Percentiles rank a stretch among this genome's conserved stretches.
These are phyloP conservation scores for Cotesia typhae DNA, from an alignment of 1,140 invertebrate genomes.

Conservation along the genomic window DNA sequence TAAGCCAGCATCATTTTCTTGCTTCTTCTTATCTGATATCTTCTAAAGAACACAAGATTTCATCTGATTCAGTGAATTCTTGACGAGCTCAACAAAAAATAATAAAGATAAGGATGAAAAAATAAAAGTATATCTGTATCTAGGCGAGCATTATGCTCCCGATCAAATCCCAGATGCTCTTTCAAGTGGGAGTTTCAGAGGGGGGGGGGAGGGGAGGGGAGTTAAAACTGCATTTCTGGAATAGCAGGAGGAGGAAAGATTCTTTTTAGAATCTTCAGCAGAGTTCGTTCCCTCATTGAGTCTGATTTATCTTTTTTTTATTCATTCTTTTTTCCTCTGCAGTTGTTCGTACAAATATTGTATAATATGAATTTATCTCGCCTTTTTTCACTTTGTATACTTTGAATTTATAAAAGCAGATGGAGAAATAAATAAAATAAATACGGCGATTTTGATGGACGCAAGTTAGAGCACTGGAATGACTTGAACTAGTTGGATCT, in stretches of 20 bases:
- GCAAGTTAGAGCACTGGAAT: neutral
- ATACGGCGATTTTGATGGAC: constrained; percentile 5
- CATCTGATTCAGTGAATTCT: neutral
- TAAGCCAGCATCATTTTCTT: neutral
- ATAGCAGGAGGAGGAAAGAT: neutral
- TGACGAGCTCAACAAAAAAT: constrained; percentile 7
- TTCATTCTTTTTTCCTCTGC: neutral
- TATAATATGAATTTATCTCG: too few relatives aligned
- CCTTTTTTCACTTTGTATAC: too few relatives aligned
- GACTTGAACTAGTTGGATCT: constrained; percentile 12
- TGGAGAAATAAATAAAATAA: neutral
- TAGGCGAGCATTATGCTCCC: constrained; percentile 17
- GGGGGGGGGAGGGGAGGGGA: too few relatives aligned
- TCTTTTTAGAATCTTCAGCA: neutral
- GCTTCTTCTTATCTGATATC: neutral
- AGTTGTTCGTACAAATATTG: neutral
- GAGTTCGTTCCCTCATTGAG: constrained; percentile 1
- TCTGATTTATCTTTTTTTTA: constrained; percentile 4
- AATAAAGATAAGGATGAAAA: neutral
- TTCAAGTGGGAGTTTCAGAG: constrained; percentile 1
- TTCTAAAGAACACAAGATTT: too few relatives aligned
- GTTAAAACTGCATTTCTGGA: constrained; percentile 9
- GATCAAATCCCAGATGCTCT: constrained; percentile 22
- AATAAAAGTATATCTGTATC: constrained; percentile 9
- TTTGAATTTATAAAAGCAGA: neutral